Base-by-base conservation (phyloP, 2,797 vertebrate species). In the Percopsis omiscomaycus region DNA sequence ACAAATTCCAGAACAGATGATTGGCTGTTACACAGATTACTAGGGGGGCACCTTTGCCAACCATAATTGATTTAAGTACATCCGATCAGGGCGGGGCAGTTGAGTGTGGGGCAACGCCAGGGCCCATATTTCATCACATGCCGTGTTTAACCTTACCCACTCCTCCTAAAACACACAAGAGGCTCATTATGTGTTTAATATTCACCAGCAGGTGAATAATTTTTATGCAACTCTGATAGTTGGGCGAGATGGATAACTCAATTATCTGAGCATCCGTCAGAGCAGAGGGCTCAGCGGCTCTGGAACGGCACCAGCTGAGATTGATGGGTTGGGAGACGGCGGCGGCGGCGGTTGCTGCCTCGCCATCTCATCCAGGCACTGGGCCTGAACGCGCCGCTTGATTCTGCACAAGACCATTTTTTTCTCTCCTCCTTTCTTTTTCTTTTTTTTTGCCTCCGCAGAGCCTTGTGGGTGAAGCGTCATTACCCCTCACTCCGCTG, bases 201-300 rank as follows among this genome's bases (percentile, higher is more conserved):
- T 96, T 97, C 95, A 96, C 91, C 91, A 94, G 94, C 95, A 96
- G 94, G 94, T 96, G 94, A 97, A 96, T 97, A 96, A 96, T 96
- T 98, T 95, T 96, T 96, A 95, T 95, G 95, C 95, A 97, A 97
- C 92, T 95, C 93, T 92, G 94, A 95, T 96, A 95, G 94, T 95
- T 95, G 94, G 93, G 93, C 84, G 93, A 98, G 96, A 98, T 93
- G 94, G 95, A 98, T 97, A 97, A 97, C 96, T 97, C 95, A 98
- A 98, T 98, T 98, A 98, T 93, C 91, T 90, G 90, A 92, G 92
- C 95, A 97, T 98, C 93, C 95, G 94, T 98, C 96, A 97, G 96
- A 89, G 88, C 88, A 82, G 82, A 86, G 87, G 84, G 84, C 87
- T 88, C 22, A 46, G 92, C 92, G 94, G 89, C 93, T 88, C 90